Conservation (phyloP, 2,797 vertebrate species). For the Miichthys miiuy region DNA sequence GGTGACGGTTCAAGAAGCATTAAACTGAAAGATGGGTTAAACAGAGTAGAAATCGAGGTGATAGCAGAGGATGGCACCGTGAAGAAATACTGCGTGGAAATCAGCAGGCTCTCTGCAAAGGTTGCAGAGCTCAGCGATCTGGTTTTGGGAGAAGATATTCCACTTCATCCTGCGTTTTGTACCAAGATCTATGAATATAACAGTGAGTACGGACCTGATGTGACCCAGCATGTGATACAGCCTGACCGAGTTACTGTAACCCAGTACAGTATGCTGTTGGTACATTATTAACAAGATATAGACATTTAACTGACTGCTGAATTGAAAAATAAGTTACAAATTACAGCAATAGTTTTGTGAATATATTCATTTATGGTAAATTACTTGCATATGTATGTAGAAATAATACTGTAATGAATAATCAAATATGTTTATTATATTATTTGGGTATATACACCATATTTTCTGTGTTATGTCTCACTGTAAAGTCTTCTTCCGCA, state of each 20-base stretch:
- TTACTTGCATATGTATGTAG: neutral
- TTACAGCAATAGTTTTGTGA: neutral
- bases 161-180: slow-evolving; percentile 72
- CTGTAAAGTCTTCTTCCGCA: slow-evolving; percentile 6
- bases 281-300: neutral
- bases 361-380: neutral
- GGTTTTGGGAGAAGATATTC: slow-evolving; percentile 54
- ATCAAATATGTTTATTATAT: neutral
- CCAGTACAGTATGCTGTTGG: neutral
- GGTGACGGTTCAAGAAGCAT: slow-evolving; percentile 71
- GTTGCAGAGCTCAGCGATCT: slow-evolving; percentile 72
- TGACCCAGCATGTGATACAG: neutral
- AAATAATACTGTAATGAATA: neutral
- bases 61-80: slow-evolving; percentile 80
- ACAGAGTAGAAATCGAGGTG: slow-evolving; percentile 78
- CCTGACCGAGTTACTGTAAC: neutral
- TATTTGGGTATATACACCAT: neutral
- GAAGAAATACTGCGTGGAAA: slow-evolving; percentile 77
- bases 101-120: slow-evolving; percentile 76
- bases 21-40: slow-evolving; percentile 72
- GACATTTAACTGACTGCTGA: neutral
- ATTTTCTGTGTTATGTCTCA: neutral
- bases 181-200: slow-evolving; percentile 67
- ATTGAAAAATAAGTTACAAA: neutral
- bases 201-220: slow-evolving; percentile 63